Conservation (phyloP, 2,113 vertebrate species). For the Arvicanthis niloticus region DNA sequence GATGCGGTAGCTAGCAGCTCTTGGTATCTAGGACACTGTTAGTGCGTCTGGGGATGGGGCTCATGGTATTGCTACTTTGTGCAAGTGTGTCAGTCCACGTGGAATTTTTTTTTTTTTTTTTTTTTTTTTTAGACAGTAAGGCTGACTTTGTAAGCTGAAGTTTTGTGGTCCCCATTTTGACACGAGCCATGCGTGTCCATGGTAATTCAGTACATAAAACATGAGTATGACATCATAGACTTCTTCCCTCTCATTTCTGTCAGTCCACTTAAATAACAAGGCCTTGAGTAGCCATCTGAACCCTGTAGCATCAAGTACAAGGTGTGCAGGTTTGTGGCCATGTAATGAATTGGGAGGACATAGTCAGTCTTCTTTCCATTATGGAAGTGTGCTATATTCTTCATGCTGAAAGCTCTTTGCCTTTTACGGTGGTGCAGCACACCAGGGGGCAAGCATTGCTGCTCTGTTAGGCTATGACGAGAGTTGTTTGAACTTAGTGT, state of each 20-base stretch:
- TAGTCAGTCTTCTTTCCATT: neutral
- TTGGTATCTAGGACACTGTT: neutral
- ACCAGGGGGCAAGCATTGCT: accelerated
- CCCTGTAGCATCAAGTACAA: neutral
- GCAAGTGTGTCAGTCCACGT: neutral
- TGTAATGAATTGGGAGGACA: accelerated
- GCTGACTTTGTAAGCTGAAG: neutral
- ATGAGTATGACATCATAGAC: neutral
- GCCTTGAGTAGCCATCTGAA: neutral
- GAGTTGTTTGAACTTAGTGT: neutral
- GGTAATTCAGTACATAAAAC: neutral
- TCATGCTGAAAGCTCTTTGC: neutral
- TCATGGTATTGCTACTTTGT: neutral
- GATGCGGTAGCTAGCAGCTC: neutral
- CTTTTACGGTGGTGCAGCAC: neutral
- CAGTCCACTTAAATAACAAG: neutral
- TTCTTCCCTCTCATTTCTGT: neutral
- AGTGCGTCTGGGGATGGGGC: too few relatives aligned
- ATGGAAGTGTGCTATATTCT: neutral
- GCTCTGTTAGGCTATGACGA: neutral
- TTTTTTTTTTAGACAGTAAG: neutral
- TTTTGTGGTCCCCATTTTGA: neutral
- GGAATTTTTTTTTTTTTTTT: neutral
- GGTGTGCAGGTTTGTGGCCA: neutral
- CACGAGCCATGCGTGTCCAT: neutral